Evolutionary conservation across 2,797 vertebrate species (phyloP), one percentile per base, ranked within the genome.

Genomic region (Cichlasoma orientale): DNA sequence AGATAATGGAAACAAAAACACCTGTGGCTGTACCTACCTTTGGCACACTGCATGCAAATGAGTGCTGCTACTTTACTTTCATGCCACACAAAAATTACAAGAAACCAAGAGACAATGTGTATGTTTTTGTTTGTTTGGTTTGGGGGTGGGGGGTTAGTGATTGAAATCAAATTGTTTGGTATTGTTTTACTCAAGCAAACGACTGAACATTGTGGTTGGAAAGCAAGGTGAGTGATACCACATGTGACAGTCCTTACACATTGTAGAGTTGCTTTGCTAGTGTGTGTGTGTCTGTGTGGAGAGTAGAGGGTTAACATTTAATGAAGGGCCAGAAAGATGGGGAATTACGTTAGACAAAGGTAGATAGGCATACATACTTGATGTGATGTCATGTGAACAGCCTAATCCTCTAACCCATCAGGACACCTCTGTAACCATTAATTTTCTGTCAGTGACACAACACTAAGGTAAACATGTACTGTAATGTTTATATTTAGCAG

Each of bases 31-130:
- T 88, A 88, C 84, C 84, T 85, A 88, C 87, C 82, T 86, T 82
- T 86, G 88, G 88, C 84, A 86, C 80, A 77, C 54, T 78, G 89
- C 90, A 88, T 79, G 92, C 94, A 95, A 96, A 95, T 93, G 94
- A 89, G 86, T 87, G 79, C 89, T 90, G 92, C 93, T 94, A 88
- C 90, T 93, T 94, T 89, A 94, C 93, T 93, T 93, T 95, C 94
- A 94, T 90, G 94, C 18, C 89, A 16, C 90, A 86, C 91, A 93
- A 89, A 95, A 94, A 95, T 95, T 95, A 95, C 85, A 89, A 83
- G 89, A 90, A 92, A 89, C 88, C 88, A 87, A 90, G 94, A 94
- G 90, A 85, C 85, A 90, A 85, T 78, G 88, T 87, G 90, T 90
- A 27, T 27, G 27, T 4, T 27, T 27, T 27, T 27, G 27, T 27